These are phyloP conservation scores for Merops nubicus DNA, from an alignment of 2,113 vertebrate species.

Conservation along the genomic window DNA sequence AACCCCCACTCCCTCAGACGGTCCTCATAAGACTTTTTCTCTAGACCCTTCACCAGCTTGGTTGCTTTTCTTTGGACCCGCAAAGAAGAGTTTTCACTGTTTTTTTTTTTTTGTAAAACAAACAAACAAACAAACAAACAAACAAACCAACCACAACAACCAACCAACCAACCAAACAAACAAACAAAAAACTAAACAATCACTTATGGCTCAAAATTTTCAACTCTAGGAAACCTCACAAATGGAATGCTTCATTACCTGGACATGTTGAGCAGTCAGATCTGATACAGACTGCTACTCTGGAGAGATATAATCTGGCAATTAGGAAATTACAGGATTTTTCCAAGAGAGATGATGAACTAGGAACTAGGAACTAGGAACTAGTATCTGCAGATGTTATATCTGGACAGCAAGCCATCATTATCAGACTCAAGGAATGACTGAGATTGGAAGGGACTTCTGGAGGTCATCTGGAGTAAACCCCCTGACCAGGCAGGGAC, in stretches of 20 bases:
- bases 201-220: neutral
- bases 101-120: too few relatives aligned
- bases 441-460: neutral
- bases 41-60: too few relatives aligned
- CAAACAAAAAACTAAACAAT: neutral
- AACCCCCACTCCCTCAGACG: too few relatives aligned
- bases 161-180: too few relatives aligned
- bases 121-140: too few relatives aligned
- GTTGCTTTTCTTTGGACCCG: too few relatives aligned
- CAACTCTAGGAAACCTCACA: neutral
- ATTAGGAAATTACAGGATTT: neutral
- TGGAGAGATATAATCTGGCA: neutral
- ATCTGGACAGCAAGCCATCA: neutral
- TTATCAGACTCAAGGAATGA: neutral
- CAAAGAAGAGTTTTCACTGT: too few relatives aligned
- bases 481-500: accelerated
- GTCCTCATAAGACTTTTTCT: too few relatives aligned
- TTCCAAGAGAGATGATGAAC: neutral
- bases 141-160: too few relatives aligned
- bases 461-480: neutral
- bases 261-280: neutral
- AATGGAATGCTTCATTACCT: neutral
- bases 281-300: neutral
- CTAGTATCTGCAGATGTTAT: neutral
- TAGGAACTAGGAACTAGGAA: neutral